These are phyloP conservation scores for Mesorhabditis belari DNA, from an alignment of 2,888 invertebrate species.

Conservation along the genomic window DNA sequence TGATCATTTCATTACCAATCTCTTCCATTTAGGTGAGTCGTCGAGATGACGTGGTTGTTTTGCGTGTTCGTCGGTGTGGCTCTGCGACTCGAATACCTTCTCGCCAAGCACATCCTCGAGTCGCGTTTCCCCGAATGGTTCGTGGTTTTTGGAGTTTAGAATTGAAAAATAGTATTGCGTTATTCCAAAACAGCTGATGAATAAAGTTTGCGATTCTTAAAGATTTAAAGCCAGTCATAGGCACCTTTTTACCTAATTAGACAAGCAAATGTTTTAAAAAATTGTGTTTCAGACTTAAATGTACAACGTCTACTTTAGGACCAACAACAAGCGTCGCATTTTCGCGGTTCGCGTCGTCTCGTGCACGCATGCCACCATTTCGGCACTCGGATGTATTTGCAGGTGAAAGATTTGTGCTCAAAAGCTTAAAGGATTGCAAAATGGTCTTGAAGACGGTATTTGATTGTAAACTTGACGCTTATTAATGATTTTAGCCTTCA, in stretches of 20 bases:
- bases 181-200: neutral
- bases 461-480: no score
- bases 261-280: no score
- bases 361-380: constrained; percentile 32
- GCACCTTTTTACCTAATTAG: no score
- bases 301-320: neutral
- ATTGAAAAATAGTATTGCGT: neutral
- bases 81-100: constrained; percentile 25
- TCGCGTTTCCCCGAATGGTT: constrained; percentile 22
- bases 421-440: no score
- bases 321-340: constrained; percentile 11
- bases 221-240: neutral
- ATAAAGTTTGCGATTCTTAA: neutral
- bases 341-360: constrained; percentile 38
- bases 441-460: no score
- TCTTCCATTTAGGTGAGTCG: no score
- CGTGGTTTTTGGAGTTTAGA: constrained; percentile 10
- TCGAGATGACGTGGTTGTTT: constrained; percentile 1
- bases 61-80: constrained; percentile 12
- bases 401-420: constrained; percentile 18
- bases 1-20: no score
- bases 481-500: no score
- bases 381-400: constrained; percentile 27
- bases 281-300: neutral
- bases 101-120: constrained; percentile 14